Conservation (phyloP, 2,797 vertebrate genomes). For the Apodemus agrarius region DNA sequence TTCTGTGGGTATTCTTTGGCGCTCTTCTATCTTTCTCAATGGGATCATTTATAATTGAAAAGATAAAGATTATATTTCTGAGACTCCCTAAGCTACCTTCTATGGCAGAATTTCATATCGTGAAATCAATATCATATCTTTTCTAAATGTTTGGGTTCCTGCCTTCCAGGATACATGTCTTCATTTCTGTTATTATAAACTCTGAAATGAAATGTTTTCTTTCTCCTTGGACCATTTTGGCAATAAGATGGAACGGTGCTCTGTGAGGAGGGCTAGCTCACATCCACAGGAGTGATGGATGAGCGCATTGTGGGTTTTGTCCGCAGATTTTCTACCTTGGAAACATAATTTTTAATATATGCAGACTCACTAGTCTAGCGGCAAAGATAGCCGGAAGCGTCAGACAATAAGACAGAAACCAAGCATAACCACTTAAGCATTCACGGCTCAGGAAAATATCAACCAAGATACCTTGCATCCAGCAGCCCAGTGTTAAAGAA, state of each 20-base stretch:
- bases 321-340: neutral
- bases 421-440: slow-evolving; percentile 22
- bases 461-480: neutral
- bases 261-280: neutral
- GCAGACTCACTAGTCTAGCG: slow-evolving; percentile 2
- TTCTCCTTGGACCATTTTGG: slow-evolving; percentile 57
- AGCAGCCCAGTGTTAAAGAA: neutral
- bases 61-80: slow-evolving; percentile 65
- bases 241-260: slow-evolving; percentile 15
- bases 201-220: slow-evolving; percentile 46
- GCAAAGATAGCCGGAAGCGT: neutral
- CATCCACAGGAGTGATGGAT: slow-evolving; percentile 48
- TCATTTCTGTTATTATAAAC: slow-evolving; percentile 59
- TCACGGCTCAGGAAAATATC: neutral
- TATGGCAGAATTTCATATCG: slow-evolving; percentile 61
- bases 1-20: neutral
- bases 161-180: slow-evolving; percentile 73
- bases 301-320: neutral
- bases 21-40: slow-evolving; percentile 12
- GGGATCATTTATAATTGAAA: slow-evolving; percentile 49
- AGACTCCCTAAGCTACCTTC: slow-evolving; percentile 46
- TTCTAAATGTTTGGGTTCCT: slow-evolving; percentile 66
- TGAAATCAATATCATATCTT: slow-evolving; percentile 63
- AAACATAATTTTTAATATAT: slow-evolving; percentile 67
- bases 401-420: slow-evolving; percentile 17